These are phyloP conservation scores for Physocephala rufipes DNA, from an alignment of 2,888 invertebrate genomes.

Conservation along the genomic window DNA sequence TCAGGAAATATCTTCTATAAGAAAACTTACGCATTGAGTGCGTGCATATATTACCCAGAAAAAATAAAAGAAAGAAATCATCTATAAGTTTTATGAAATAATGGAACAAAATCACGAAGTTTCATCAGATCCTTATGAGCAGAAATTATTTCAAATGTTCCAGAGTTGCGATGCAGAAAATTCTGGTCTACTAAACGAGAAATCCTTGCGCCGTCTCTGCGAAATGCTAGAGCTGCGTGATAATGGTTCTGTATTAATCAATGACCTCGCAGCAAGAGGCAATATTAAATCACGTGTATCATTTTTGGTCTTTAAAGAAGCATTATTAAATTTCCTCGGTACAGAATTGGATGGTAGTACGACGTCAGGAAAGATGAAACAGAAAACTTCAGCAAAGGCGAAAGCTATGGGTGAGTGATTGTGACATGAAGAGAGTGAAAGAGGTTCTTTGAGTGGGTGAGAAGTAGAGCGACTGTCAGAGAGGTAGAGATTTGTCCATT, in stretches of 20 bases:
- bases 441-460: no score
- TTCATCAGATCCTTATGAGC: constrained; percentile 76
- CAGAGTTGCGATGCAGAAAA: constrained; percentile 79
- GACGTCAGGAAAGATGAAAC: constrained; percentile 28
- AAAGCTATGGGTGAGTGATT: constrained; percentile 41
- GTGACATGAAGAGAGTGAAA: no score
- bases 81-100: no score
- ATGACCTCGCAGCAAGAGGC: constrained; percentile 68
- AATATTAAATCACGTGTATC: constrained; percentile 67
- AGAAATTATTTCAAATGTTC: constrained; percentile 82
- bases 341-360: constrained; percentile 63
- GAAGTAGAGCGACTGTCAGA: no score
- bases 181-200: constrained; percentile 74
- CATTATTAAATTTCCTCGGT: constrained; percentile 76
- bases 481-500: no score
- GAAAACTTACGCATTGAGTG: no score
- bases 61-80: constrained; percentile 32
- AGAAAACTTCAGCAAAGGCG: constrained; percentile 8
- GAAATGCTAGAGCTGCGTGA: constrained; percentile 81
- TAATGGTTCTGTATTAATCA: constrained; percentile 72
- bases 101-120: constrained; percentile 34
- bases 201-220: constrained; percentile 76
- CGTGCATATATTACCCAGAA: no score
- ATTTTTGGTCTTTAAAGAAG: constrained; percentile 81
- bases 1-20: no score